Evolutionary conservation across 2,888 invertebrate genomes (phyloP).

Genomic region (Harmothoe impar): DNA sequence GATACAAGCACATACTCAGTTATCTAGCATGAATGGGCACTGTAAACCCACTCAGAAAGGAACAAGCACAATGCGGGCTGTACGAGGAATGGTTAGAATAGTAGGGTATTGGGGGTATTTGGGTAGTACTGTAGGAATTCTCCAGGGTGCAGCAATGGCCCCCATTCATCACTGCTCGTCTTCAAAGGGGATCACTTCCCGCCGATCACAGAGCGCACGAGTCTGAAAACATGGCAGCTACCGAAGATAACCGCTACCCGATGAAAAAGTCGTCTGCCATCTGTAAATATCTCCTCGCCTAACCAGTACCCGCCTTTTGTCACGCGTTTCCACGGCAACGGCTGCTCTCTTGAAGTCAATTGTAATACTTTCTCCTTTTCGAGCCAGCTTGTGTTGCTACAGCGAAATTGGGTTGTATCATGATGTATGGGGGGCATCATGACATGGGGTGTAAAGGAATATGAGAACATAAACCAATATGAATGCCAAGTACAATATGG

Average conservation of each 20-base stretch:
- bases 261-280: neutral
- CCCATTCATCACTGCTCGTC: neutral
- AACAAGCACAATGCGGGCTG: too few species aligned
- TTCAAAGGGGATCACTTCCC: conserved; percentile 3
- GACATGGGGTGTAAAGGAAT: neutral
- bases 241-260: neutral
- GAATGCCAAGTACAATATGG: neutral
- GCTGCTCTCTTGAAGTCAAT: too few species aligned
- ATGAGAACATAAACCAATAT: conserved; percentile 8
- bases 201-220: neutral
- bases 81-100: too few species aligned
- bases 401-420: too few species aligned
- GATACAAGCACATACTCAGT: too few species aligned
- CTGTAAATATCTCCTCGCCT: neutral
- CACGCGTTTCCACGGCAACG: neutral
- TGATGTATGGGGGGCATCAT: neutral
- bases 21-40: too few species aligned
- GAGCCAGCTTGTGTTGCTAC: too few species aligned
- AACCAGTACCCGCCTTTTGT: neutral
- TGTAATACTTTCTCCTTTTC: too few species aligned
- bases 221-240: neutral
- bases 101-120: too few species aligned
- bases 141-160: too few species aligned
- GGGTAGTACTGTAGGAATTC: too few species aligned
- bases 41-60: too few species aligned